Evolutionary conservation across 2,888 invertebrate genomes (phyloP), one percentile per base, ranked within the genome.

Genomic region (Parnassius mnemosyne): DNA sequence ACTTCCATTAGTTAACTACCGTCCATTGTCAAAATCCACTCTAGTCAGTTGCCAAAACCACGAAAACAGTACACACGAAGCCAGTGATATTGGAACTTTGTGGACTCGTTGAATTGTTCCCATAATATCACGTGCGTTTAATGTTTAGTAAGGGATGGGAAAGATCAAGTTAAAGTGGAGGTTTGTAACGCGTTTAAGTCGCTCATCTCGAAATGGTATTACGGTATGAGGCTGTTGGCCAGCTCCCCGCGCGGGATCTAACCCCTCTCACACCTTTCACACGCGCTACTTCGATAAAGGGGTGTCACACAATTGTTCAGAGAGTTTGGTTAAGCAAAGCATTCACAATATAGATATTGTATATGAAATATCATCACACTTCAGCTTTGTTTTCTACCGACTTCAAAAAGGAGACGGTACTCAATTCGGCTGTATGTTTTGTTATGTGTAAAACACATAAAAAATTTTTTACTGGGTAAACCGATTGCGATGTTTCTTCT

Each of bases 201-300:
- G 84, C 82, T 89, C 89, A 88, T 90, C 89, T 89, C 88, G 83
- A 81, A 89, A 89, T 89, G 87, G 89, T 84, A 88, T 90, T 89
- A 90, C 82, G 78, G 84, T 76, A 83, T 81, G 82, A 83, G 76
- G 80, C 78, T 72, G 77, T 49, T n/a, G 74, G 74, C 70, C 69
- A 76, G 65, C 72, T 68, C 71, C 71, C 71, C 72, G 64, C 68
- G 60, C 65, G 66, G 70, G 69, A 75, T 71, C 64, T 72, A 69
- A 61, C 70, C 75, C 79, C 79, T 69, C 76, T 70, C 73, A 68
- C 81, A 77, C 79, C 82, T 77, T 71, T 65, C 64, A 72, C 79
- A 80, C 84, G 83, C 82, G 81, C 78, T 79, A 64, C 68, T 69
- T 70, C 77, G 77, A 80, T 78, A 79, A 78, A 84, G 89, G 88